phyloP scores from a whole-genome alignment of 2,113 vertebrate species.

The Halichoerus grypus region DNA sequence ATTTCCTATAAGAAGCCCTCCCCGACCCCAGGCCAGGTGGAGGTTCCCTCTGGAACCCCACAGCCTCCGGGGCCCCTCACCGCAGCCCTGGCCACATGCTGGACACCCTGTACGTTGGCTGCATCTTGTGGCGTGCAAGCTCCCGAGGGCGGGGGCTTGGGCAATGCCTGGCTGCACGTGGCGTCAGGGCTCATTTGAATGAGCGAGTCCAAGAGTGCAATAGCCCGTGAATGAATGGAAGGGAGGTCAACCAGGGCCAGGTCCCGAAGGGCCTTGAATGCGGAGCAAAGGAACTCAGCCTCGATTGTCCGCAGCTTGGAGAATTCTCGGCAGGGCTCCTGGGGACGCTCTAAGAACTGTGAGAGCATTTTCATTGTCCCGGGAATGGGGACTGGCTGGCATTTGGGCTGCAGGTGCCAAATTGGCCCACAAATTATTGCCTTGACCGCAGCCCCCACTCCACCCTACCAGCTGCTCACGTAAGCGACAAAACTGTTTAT shows the following conservation, averaged over 20 bases:
- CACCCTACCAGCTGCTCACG: neutral
- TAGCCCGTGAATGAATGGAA: neutral
- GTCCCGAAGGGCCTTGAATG: neutral
- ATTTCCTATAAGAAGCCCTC: neutral
- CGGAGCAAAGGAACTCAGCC: neutral
- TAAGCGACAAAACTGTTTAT: neutral
- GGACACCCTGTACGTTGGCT: too few relatives aligned
- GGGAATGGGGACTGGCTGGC: neutral
- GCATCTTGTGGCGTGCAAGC: neutral
- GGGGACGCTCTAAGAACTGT: neutral
- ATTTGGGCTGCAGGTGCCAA: neutral
- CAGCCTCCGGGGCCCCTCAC: neutral
- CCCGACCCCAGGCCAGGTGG: neutral
- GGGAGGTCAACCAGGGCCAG: neutral
- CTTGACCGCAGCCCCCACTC: too few relatives aligned
- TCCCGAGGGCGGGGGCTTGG: neutral
- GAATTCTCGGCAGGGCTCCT: neutral
- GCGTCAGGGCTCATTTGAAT: neutral
- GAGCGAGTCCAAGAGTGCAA: neutral
- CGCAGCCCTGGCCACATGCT: neutral
- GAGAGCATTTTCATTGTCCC: neutral
- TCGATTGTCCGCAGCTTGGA: neutral
- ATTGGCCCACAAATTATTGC: neutral
- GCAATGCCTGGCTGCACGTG: neutral
- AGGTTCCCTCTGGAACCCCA: neutral